Base-by-base conservation (phyloP, 2,797 vertebrate genomes). In the Apodemus agrarius region DNA sequence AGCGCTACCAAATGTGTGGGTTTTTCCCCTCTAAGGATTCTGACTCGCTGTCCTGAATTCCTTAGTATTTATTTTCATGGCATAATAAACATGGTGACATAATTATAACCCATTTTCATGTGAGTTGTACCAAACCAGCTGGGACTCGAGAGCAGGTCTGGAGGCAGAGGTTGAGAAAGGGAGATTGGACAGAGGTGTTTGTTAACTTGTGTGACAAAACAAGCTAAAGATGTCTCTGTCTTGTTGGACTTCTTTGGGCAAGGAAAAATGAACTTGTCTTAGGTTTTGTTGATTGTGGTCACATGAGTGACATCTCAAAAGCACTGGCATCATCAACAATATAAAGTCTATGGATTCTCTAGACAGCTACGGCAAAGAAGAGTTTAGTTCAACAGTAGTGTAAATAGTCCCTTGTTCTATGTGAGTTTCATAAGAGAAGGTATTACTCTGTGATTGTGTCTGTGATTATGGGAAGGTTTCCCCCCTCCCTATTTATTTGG, bases 281-380 rank as follows among this genome's bases (percentile, higher is more conserved):
- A 91, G 96, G 13, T 52, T 90, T 90, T 67, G 63, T 59, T 97
- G 75, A 83, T 96, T 89, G 49, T 79, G n/a, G 46, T 89, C 49
- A 96, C 29, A 79, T 24, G 69, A 34, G 1, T 29, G 95, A 3
- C 43, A 54, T 96, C 26, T 43, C 85, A 91, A 97, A 14, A 93
- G 65, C 0, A 57, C 37, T 54, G 81, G 76, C 79, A 74, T 91
- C 40, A 29, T 6, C 43, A 91, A 72, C 2, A 19, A 2, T 14
- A 79, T 34, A 69, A 1, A 85, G 82, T 88, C 0, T 90, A 16
- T 54, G 34, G 83, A 54, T 84, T 96, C 81, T 79, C 72, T 96
- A 78, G 89, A 79, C 54, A 46, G 87, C 69, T 96, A 78, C 74
- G 74, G 16, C 54, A 40, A 83, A 83, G 87, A 89, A 89, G 57